Conservation (phyloP, 1,140 invertebrate species). For the Heterodera schachtii region DNA sequence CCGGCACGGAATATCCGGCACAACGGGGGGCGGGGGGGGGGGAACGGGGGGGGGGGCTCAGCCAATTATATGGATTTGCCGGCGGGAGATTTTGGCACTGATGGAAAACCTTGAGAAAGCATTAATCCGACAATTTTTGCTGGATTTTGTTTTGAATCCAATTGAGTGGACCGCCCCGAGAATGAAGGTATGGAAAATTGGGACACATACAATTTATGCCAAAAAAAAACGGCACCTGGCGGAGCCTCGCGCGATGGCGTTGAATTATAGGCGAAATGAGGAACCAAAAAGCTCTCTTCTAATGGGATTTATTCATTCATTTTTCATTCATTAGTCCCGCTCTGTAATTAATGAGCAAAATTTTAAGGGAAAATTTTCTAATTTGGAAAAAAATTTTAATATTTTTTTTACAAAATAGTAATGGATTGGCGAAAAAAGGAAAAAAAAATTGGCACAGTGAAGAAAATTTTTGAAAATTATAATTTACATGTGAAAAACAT, state of each 20-base stretch:
- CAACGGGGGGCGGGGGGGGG: too few species aligned
- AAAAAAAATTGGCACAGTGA: too few species aligned
- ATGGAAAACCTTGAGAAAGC: background rate
- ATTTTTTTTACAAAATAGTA: too few species aligned
- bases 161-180: background rate
- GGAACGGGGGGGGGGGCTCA: background rate
- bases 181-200: background rate
- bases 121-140: background rate
- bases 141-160: background rate
- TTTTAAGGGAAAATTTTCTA: too few species aligned
- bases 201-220: background rate
- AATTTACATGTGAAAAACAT: too few species aligned
- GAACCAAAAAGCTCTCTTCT: background rate
- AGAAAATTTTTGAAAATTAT: too few species aligned
- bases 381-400: too few species aligned
- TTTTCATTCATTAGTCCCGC: too few species aligned
- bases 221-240: background rate
- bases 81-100: background rate
- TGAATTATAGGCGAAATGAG: background rate
- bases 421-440: too few species aligned
- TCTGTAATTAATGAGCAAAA: too few species aligned
- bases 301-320: background rate
- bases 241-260: background rate
- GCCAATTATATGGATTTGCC: background rate
- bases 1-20: background rate